Evolutionary conservation across 35 echinoderm and acorn worm genomes (phyloP).

Genomic region (Stichopus chloronotus): DNA sequence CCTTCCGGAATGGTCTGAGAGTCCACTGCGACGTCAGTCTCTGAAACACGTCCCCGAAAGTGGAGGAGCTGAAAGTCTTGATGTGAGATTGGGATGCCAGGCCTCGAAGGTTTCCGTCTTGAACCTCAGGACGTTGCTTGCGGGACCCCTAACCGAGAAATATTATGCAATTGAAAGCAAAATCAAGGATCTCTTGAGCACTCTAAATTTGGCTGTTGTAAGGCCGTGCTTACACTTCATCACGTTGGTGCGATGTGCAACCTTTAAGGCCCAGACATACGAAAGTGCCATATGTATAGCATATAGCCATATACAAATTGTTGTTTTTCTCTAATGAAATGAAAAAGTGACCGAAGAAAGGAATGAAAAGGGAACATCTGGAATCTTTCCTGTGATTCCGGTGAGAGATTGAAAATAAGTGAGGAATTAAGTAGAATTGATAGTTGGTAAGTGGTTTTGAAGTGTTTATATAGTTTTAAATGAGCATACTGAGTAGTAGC

Average conservation of each 20-base stretch:
- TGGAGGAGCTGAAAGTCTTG: neutral
- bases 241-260: too few relatives aligned
- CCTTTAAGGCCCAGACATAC: too few relatives aligned
- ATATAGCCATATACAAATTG: too few relatives aligned
- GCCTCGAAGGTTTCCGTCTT: neutral
- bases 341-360: too few relatives aligned
- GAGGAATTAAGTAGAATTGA: neutral
- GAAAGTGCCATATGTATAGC: too few relatives aligned
- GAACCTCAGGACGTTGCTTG: neutral
- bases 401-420: neutral
- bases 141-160: neutral
- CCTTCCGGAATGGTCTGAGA: neutral
- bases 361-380: too few relatives aligned
- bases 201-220: neutral
- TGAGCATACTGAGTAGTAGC: too few relatives aligned
- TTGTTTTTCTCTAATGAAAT: too few relatives aligned
- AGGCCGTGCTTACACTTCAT: too few relatives aligned
- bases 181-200: neutral
- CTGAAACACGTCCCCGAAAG: constrained; percentile 31
- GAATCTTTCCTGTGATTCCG: too few relatives aligned
- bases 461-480: neutral
- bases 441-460: neutral
- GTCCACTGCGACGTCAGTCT: constrained; percentile 7
- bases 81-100: neutral
- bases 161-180: constrained; percentile 13